These are phyloP conservation scores for Acleris literana DNA, from an alignment of 2,888 invertebrate genomes.

Conservation along the genomic window DNA sequence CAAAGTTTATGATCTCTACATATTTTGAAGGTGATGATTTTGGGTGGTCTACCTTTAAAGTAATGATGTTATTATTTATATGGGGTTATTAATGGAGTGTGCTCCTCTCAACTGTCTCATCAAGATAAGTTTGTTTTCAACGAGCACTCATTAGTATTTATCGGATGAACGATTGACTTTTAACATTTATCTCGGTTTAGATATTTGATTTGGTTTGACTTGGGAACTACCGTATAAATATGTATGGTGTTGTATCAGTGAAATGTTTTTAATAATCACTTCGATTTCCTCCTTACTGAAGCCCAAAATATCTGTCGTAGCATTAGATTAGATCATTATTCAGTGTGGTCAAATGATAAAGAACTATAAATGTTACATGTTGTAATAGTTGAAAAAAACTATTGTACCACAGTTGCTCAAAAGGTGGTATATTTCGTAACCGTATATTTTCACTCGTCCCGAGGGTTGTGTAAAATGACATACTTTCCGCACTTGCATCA, in stretches of 20 bases:
- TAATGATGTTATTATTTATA: slow-evolving; percentile 80
- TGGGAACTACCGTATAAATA: slow-evolving; percentile 47
- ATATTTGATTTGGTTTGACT: slow-evolving; percentile 67
- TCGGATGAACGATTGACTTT: slow-evolving; percentile 74
- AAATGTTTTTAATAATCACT: not conserved
- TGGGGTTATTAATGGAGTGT: slow-evolving; percentile 73
- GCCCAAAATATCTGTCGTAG: no score
- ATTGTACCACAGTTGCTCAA: no score
- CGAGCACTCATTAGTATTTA: slow-evolving; percentile 74
- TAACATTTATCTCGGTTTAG: slow-evolving; percentile 63
- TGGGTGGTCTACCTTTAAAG: slow-evolving; percentile 75
- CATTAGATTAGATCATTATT: no score
- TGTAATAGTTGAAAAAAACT: no score
- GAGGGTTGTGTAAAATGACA: no score
- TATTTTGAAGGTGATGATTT: slow-evolving; percentile 75
- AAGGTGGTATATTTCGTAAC: no score
- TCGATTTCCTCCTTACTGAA: no score
- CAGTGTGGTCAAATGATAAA: no score
- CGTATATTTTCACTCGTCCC: no score
- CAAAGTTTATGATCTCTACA: slow-evolving; percentile 63
- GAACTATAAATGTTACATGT: no score
- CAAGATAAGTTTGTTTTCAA: slow-evolving; percentile 78
- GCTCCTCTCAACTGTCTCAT: slow-evolving; percentile 68
- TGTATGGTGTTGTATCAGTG: slow-evolving; percentile 16
- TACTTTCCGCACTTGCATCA: no score